A percentile compares a stretch with the other conserved stretches of the same genome.
Conservation (phyloP, 1,140 invertebrate species). For the Drosophila ercepeae region DNA sequence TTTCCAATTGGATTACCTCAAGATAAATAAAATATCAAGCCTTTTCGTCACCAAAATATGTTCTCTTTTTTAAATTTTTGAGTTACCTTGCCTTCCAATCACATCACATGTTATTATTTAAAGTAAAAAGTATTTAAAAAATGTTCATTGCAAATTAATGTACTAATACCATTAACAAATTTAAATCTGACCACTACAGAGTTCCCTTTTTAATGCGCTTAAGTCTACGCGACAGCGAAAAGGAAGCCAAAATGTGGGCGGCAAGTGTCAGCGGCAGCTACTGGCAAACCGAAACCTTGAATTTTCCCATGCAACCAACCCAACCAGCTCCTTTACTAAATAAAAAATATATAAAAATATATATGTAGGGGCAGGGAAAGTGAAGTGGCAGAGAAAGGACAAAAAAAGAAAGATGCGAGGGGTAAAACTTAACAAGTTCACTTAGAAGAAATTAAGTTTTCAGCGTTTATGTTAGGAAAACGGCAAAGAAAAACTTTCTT, state of each 20-base stretch:
- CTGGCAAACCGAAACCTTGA: constrained; percentile 22
- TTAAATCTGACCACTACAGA: constrained; percentile 9
- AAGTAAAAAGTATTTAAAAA: constrained; percentile 4
- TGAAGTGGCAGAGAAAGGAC: not conserved
- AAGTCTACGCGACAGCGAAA: constrained; percentile 30
- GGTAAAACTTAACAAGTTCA: constrained; percentile 78
- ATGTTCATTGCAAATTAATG: constrained; percentile 13
- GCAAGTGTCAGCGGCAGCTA: constrained; percentile 65
- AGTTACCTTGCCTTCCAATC: too few relatives aligned
- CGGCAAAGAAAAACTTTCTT: constrained; percentile 79
- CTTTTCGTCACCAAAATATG: too few relatives aligned
- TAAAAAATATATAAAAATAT: constrained; percentile 53
- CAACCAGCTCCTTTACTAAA: constrained; percentile 1
- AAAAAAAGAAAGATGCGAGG: constrained; percentile 1
- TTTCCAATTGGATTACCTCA: not conserved
- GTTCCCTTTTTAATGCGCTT: constrained; percentile 65
- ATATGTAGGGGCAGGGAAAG: constrained; percentile 4
- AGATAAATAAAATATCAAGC: not conserved
- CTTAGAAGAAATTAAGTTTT: constrained; percentile 81
- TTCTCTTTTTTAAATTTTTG: too few relatives aligned
- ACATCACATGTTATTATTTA: too few relatives aligned
- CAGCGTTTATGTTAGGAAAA: constrained; percentile 79
- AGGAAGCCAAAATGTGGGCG: constrained; percentile 20
- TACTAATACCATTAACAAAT: constrained; percentile 29
- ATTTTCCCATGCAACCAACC: constrained; percentile 13